phyloP scores from a whole-genome alignment of 2,113 vertebrate genomes.

The Riparia riparia region DNA sequence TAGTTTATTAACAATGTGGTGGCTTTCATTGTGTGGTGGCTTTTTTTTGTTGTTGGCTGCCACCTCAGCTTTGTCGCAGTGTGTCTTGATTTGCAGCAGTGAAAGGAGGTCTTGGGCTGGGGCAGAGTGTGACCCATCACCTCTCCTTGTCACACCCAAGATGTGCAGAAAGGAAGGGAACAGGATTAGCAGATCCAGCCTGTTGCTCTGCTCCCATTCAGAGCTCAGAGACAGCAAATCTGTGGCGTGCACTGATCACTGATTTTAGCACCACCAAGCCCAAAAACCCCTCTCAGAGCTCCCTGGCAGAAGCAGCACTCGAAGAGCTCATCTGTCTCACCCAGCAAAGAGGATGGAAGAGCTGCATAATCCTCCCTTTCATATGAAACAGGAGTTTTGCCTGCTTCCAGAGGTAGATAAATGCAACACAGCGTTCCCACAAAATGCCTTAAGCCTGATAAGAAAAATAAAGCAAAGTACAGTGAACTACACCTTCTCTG shows the following conservation, averaged over 20 bases:
- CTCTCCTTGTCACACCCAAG: background rate
- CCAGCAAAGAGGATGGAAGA: background rate
- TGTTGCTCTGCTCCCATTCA: background rate
- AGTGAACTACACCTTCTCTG: background rate
- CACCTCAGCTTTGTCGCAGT: background rate
- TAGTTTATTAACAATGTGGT: background rate
- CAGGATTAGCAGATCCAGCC: slow-evolving; percentile 17
- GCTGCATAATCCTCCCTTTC: background rate
- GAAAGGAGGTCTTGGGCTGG: background rate
- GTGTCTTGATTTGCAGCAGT: background rate
- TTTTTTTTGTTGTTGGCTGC: background rate
- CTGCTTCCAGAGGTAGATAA: background rate
- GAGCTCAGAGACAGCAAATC: background rate
- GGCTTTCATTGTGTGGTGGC: background rate
- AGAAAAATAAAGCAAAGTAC: background rate
- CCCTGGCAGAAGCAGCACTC: background rate
- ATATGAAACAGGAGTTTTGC: background rate
- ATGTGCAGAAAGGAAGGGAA: background rate
- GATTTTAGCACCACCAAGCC: background rate
- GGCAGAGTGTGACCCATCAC: background rate
- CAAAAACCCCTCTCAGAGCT: background rate
- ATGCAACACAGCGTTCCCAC: background rate
- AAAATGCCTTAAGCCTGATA: background rate
- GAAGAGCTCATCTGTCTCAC: fast-evolving
- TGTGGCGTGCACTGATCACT: fast-evolving